Conservation (phyloP, 2,888 invertebrate species). For the Vesta saturnalis region DNA sequence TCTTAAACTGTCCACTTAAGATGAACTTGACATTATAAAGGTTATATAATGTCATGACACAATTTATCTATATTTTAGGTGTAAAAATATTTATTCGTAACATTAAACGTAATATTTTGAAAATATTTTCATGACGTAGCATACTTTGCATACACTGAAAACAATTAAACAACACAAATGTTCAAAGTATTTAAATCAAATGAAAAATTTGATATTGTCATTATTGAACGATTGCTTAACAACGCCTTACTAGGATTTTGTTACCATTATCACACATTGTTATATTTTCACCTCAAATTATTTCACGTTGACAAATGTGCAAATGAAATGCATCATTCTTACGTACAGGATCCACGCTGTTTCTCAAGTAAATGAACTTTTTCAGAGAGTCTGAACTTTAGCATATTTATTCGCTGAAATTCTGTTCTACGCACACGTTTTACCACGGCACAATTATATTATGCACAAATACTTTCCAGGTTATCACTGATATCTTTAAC, state of each 20-base stretch:
- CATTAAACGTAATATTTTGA: too few relatives aligned
- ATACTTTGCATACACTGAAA: too few relatives aligned
- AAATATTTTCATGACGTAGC: too few relatives aligned
- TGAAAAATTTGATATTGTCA: constrained; percentile 55
- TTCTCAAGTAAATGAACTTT: constrained; percentile 63
- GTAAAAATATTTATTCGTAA: too few relatives aligned
- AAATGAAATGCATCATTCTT: constrained; percentile 64
- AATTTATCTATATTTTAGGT: too few relatives aligned
- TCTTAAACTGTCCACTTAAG: too few relatives aligned
- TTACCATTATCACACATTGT: constrained; percentile 56
- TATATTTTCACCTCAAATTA: constrained; percentile 60
- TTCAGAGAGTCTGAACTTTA: constrained; percentile 64
- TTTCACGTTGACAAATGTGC: constrained; percentile 61
- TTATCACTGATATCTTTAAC: constrained; percentile 45
- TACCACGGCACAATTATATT: constrained; percentile 40
- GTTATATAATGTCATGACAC: too few relatives aligned
- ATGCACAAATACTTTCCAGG: constrained; percentile 48
- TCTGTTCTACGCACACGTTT: constrained; percentile 33
- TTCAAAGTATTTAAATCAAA: constrained; percentile 53
- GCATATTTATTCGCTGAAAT: constrained; percentile 37
- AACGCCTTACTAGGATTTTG: constrained; percentile 61
- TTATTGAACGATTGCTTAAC: constrained; percentile 62
- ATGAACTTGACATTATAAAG: too few relatives aligned
- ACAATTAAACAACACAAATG: constrained; percentile 55
- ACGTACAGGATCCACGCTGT: constrained; percentile 63